phyloP scores from a whole-genome alignment of 2,113 vertebrate species.

The Strigops habroptila region DNA sequence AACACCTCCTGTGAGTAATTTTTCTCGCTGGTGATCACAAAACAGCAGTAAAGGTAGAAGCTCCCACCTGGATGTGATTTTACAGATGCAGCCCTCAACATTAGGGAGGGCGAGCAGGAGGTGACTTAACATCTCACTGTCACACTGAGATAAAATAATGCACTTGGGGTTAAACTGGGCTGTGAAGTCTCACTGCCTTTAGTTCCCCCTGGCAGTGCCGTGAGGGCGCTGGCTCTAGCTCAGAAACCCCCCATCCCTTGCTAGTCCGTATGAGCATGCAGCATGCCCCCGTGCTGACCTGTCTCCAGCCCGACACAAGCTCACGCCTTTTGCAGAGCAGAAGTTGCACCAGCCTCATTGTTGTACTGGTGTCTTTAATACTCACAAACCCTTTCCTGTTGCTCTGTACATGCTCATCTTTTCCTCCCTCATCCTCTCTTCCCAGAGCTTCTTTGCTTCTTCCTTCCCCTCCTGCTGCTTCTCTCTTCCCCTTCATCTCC shows the following conservation, averaged over 20 bases:
- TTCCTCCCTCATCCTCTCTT: neutral
- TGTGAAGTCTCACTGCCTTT: neutral
- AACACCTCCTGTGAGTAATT: conserved; percentile 32
- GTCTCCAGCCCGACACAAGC: neutral
- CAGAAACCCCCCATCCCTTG: neutral
- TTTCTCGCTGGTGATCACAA: neutral
- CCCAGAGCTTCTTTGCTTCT: neutral
- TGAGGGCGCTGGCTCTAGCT: neutral
- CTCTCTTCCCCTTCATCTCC: neutral
- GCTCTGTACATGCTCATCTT: neutral
- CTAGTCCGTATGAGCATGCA: rapidly evolving
- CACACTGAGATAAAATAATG: neutral
- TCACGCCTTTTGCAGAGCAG: neutral
- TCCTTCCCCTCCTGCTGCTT: conserved; percentile 1
- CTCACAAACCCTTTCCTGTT: neutral
- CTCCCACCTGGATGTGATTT: neutral
- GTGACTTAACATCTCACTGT: neutral
- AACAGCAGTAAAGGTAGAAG: neutral
- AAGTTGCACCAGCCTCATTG: neutral
- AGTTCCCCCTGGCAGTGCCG: neutral
- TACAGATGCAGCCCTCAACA: neutral
- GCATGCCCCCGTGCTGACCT: neutral
- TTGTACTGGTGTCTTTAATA: neutral
- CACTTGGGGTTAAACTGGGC: neutral
- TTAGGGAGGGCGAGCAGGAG: neutral